Conservation (phyloP, 2,888 invertebrate species). For the Cordylochernes scorpioides region DNA sequence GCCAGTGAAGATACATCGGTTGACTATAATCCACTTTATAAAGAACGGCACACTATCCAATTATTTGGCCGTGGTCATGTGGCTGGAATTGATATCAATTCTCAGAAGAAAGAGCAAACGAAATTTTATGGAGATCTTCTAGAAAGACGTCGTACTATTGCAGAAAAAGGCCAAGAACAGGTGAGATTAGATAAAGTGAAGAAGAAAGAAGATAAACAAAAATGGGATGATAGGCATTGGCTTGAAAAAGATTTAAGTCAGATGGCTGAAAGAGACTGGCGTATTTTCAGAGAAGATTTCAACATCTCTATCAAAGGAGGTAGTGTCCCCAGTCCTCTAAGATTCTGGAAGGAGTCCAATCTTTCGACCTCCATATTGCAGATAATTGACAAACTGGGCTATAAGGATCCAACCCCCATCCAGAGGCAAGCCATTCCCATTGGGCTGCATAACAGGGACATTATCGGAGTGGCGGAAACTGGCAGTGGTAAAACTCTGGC, state of each 20-base stretch:
- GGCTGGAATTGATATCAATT: no score
- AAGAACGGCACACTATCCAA: no score
- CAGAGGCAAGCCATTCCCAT: constrained; percentile 98
- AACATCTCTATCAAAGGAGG: constrained; percentile 79
- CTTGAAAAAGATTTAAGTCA: constrained; percentile 71
- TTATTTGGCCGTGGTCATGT: no score
- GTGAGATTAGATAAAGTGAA: constrained; percentile 74
- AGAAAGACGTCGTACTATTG: constrained; percentile 77
- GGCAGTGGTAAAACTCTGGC: constrained; percentile 97
- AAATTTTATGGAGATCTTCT: constrained; percentile 87
- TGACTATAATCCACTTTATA: no score
- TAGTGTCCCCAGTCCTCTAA: constrained; percentile 69
- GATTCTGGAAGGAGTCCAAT: constrained; percentile 77
- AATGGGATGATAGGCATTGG: constrained; percentile 99
- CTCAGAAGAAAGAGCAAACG: constrained; percentile 50
- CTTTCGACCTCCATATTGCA: constrained; percentile 70
- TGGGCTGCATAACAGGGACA: constrained; percentile 44
- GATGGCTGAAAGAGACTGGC: constrained; percentile 98
- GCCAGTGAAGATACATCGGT: no score
- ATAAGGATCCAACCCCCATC: constrained; percentile 94
- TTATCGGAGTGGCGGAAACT: constrained; percentile 97
- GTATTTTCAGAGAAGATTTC: constrained; percentile 96
- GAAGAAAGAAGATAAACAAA: constrained; percentile 85
- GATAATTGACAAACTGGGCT: constrained; percentile 77
- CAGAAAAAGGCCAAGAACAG: constrained; percentile 89